These are phyloP conservation scores for Corapipo altera DNA, from an alignment of 2,113 vertebrate genomes.

Conservation along the genomic window DNA sequence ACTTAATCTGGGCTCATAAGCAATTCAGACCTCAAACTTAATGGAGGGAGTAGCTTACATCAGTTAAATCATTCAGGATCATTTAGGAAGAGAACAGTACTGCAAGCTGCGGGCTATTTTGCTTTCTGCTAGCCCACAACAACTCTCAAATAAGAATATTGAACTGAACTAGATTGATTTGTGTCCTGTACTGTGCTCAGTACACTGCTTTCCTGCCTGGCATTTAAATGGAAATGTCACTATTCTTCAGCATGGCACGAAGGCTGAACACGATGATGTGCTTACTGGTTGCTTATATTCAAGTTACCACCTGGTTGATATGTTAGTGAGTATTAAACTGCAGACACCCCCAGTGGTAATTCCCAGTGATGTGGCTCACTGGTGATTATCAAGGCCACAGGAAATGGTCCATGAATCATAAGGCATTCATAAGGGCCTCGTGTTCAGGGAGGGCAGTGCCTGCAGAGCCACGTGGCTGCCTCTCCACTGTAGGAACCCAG, in stretches of 20 bases:
- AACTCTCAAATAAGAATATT: conserved; percentile 39
- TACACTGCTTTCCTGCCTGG: not conserved
- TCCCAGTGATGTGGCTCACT: not conserved
- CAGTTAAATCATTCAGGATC: not conserved
- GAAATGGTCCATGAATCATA: not conserved
- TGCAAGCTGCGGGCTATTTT: conserved; percentile 17
- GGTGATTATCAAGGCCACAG: not conserved
- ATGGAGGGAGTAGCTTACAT: not conserved
- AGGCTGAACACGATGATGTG: not conserved
- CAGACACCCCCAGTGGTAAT: not conserved
- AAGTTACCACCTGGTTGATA: not conserved
- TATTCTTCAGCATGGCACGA: not conserved
- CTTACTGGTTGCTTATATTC: not conserved
- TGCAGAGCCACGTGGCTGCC: not conserved
- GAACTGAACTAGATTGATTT: conserved; percentile 24
- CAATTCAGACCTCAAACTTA: not conserved
- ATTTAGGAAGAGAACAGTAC: conserved; percentile 13
- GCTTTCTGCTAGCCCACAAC: not conserved
- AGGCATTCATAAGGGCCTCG: not conserved
- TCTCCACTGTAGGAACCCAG: not conserved
- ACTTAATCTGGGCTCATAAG: not conserved
- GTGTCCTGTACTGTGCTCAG: not conserved
- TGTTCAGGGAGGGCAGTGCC: not conserved
- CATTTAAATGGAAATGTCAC: not conserved
- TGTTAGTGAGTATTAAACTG: not conserved